A percentile compares a stretch with the other conserved stretches of the same genome.
Conservation (phyloP, 1,140 invertebrate genomes). For the Drosophila littoralis region DNA sequence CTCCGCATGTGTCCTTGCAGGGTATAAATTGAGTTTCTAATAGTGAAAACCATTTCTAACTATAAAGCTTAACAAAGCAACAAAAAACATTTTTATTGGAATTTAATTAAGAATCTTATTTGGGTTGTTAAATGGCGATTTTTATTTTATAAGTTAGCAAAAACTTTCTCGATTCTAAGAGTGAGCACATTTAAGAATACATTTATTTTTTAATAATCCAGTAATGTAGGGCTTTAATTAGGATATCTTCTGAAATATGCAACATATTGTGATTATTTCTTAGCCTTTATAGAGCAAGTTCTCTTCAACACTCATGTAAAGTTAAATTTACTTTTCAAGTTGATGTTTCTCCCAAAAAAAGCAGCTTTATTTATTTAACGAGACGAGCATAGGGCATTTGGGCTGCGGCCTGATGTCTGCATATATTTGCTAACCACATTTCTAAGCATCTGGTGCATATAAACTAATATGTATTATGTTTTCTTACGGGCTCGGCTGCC, state of each 20-base stretch:
- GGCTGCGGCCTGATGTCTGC: no score
- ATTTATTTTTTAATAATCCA: no score
- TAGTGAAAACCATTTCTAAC: not conserved
- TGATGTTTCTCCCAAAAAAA: not conserved
- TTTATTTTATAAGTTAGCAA: no score
- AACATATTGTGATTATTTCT: no score
- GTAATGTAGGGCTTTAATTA: no score
- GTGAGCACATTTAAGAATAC: no score
- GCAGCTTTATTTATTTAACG: not conserved
- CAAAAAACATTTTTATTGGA: not conserved
- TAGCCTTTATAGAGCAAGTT: no score
- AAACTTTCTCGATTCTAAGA: no score
- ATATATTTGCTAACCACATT: constrained; percentile 20
- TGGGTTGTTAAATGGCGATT: no score
- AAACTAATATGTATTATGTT: constrained; percentile 46
- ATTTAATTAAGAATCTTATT: not conserved
- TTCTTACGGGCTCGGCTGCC: constrained; percentile 18
- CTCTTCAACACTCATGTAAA: no score
- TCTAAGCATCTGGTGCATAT: constrained; percentile 60
- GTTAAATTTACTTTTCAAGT: not conserved
- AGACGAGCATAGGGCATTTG: constrained; percentile 10
- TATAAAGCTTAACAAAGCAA: not conserved
- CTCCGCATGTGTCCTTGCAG: constrained; percentile 32
- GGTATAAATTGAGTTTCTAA: constrained; percentile 23
- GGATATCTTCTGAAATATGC: no score